Percentiles rank a stretch among this genome's conserved stretches.
These are phyloP conservation scores for Vanacampus margaritifer DNA, from an alignment of 2,113 vertebrate species.

Conservation along the genomic window DNA sequence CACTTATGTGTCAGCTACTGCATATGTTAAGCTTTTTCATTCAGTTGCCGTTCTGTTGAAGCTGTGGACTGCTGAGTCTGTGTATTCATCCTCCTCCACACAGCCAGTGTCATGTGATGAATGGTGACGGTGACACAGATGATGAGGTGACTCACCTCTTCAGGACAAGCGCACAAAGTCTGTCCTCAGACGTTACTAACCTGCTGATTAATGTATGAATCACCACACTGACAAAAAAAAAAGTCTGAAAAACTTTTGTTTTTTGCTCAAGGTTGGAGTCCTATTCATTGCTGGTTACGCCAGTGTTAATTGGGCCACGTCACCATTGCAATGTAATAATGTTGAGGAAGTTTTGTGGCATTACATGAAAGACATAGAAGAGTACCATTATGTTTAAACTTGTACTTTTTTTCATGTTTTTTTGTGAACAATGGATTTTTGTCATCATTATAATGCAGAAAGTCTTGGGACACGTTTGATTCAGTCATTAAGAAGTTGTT, in stretches of 20 bases:
- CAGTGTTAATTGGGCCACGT: background rate
- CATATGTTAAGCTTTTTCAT: slow-evolving; percentile 21
- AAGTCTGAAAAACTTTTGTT: background rate
- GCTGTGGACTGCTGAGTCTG: slow-evolving; percentile 26
- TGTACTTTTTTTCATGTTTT: background rate
- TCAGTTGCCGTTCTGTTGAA: slow-evolving; percentile 44
- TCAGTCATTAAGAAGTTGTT: no score
- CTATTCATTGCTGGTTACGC: background rate
- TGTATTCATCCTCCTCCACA: slow-evolving; percentile 30
- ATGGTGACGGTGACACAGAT: slow-evolving; percentile 7
- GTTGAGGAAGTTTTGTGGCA: background rate
- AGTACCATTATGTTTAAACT: background rate
- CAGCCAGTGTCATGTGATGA: slow-evolving; percentile 18
- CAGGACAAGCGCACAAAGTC: slow-evolving; percentile 4
- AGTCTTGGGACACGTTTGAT: no score
- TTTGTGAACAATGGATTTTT: no score
- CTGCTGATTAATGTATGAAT: slow-evolving; percentile 1
- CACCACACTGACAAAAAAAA: background rate
- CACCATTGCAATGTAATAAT: background rate
- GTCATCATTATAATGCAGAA: no score
- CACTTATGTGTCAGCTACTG: slow-evolving; percentile 24
- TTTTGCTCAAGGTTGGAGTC: slow-evolving; percentile 18
- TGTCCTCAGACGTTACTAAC: slow-evolving; percentile 9
- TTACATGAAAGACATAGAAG: background rate
- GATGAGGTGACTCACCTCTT: slow-evolving; percentile 41